Evolutionary conservation across 2,888 invertebrate genomes (phyloP).

Genomic region (Drosophila atripex): DNA sequence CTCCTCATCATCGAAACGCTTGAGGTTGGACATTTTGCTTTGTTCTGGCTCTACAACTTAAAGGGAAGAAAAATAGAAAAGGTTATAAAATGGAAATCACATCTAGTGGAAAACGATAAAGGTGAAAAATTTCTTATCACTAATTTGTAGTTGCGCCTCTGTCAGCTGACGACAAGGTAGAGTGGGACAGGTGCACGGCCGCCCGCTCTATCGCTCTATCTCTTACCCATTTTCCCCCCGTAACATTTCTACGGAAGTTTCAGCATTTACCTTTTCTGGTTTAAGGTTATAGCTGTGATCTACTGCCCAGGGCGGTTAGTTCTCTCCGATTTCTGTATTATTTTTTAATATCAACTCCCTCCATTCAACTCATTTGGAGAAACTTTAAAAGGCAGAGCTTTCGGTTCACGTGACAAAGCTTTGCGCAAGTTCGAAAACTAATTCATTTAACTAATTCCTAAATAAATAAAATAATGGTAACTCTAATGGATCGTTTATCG

Average conservation of each 20-base stretch:
- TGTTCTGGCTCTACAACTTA: conserved; percentile 62
- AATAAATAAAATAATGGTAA: conserved; percentile 37
- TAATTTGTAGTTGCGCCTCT: conserved; percentile 30
- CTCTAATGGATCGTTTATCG: background rate
- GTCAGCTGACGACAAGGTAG: conserved; percentile 40
- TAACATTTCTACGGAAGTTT: background rate
- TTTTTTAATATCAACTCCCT: conserved; percentile 35
- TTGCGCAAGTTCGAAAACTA: conserved; percentile 66
- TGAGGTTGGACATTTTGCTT: conserved; percentile 87
- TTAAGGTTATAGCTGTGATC: conserved; percentile 5
- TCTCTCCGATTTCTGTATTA: conserved; percentile 17
- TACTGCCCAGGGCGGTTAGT: conserved; percentile 3
- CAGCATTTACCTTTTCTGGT: background rate
- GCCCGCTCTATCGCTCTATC: background rate
- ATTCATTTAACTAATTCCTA: conserved; percentile 35
- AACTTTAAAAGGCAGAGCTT: conserved; percentile 65
- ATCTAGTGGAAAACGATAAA: conserved; percentile 16
- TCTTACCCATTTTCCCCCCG: background rate
- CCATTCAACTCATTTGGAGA: conserved; percentile 34
- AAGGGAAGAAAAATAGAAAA: conserved; percentile 4
- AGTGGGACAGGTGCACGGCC: conserved; percentile 5
- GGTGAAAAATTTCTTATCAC: conserved; percentile 40
- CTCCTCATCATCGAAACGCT: conserved; percentile 92
- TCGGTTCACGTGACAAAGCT: conserved; percentile 75
- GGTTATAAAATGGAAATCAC: conserved; percentile 14